These are phyloP conservation scores for Pseudopleuronectes americanus DNA, from an alignment of 2,797 vertebrate species.

Conservation along the genomic window DNA sequence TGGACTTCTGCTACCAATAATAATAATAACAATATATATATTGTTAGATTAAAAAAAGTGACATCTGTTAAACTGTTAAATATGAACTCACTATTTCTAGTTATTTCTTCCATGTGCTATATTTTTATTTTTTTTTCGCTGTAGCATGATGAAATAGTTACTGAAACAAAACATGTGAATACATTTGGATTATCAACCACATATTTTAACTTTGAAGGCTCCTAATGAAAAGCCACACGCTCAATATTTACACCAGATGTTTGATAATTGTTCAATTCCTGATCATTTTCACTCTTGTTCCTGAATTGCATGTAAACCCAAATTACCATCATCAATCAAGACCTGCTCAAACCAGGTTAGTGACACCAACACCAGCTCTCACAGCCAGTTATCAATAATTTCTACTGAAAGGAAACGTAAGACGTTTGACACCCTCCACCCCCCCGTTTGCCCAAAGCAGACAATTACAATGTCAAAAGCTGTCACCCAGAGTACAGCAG, in stretches of 20 bases:
- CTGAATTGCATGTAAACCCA: slow-evolving; percentile 7
- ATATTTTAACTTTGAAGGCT: not conserved
- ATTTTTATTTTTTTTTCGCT: not conserved
- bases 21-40: not conserved
- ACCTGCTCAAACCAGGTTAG: slow-evolving; percentile 30
- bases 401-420: slow-evolving; percentile 73
- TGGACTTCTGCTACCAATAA: too few relatives aligned
- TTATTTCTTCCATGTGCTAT: not conserved
- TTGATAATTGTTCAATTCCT: slow-evolving; percentile 1
- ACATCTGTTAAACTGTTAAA: slow-evolving; percentile 1
- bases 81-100: not conserved
- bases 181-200: not conserved
- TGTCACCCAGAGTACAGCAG: slow-evolving; percentile 76
- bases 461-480: slow-evolving; percentile 81
- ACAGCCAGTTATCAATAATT: slow-evolving; percentile 76
- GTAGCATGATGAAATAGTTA: not conserved
- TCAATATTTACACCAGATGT: not conserved
- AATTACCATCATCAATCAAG: slow-evolving; percentile 47
- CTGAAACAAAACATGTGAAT: not conserved
- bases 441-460: slow-evolving; percentile 64
- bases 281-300: not conserved
- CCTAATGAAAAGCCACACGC: not conserved
- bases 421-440: slow-evolving; percentile 67
- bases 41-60: not conserved
- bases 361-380: slow-evolving; percentile 67